Conservation (phyloP, 2,113 vertebrate species). For the Thomomys bottae region DNA sequence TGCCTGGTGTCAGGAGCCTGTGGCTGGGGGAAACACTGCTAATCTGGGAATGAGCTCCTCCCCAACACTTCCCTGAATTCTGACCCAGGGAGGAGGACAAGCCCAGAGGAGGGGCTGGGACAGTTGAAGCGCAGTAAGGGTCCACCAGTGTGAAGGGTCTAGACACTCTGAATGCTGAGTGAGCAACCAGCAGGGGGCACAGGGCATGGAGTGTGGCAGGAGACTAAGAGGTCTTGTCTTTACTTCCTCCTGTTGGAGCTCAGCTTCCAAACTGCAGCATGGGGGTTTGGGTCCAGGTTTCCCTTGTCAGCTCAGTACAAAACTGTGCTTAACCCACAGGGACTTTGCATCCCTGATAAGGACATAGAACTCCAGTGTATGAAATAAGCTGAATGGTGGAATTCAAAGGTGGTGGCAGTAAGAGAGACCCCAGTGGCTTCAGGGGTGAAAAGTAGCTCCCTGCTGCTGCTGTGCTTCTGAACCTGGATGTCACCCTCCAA, state of each 20-base stretch:
- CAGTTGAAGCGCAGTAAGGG: background rate
- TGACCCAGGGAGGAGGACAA: rapidly evolving
- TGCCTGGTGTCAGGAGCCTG: background rate
- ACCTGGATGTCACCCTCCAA: background rate
- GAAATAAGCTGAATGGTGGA: rapidly evolving
- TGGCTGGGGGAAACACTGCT: background rate
- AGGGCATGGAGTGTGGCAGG: rapidly evolving
- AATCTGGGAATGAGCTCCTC: rapidly evolving
- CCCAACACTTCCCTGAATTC: background rate
- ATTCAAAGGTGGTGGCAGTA: background rate
- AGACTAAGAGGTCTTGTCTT: rapidly evolving
- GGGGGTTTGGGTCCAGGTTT: background rate
- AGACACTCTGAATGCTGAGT: background rate
- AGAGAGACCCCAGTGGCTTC: background rate
- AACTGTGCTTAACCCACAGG: rapidly evolving
- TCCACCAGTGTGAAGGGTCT: background rate
- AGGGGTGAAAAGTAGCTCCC: background rate
- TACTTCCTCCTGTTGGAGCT: background rate
- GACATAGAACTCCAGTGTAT: rapidly evolving
- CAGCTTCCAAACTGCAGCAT: background rate
- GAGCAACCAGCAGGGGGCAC: background rate
- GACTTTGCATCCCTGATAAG: rapidly evolving
- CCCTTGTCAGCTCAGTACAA: background rate
- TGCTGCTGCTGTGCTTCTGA: background rate
- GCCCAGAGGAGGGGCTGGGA: background rate